Evolutionary conservation across 1,140 invertebrate genomes (phyloP), one percentile per base, ranked within the genome.

Genomic region (Pogonomyrmex californicus): DNA sequence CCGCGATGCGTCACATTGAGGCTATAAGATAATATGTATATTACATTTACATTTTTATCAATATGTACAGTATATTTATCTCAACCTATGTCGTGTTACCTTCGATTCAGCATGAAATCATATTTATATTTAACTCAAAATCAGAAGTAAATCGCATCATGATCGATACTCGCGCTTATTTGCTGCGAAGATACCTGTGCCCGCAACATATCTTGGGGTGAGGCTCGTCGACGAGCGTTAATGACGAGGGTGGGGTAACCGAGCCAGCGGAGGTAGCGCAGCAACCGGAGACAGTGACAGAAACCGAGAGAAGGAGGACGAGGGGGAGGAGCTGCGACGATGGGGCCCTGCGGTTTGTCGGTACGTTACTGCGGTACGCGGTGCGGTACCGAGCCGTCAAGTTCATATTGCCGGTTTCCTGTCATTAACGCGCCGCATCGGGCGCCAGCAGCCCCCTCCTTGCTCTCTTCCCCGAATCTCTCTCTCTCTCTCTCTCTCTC

Each of bases 341-440:
- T 51, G 88, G 90, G 91, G 86, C 85, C 87, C 77, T 92, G 91
- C 86, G 93, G 92, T 93, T 86, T 89, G 87, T 92, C 82, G 92
- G 90, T 93, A 93, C 91, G 92, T 90, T 92, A 91, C 91, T 93
- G 93, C 86, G 89, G 87, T 88, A 86, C 88, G 75, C 86, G 62
- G 85, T 93, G 93, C 93, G 94, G 94, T 94, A 91, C 92, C 91
- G 91, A 95, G 91, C 94, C 94, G 94, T 95, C 94, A 95, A 94
- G 93, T 95, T 94, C 94, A 94, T 94, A 95, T 95, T 95, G 94
- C 93, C 92, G 93, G 93, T 95, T 95, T 95, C 95, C 95, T 95
- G 95, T 95, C 94, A 95, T 95, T 95, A 95, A 93, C 93, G 94
- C 93, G 92, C 93, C 91, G 85, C 89, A 91, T 92, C 90, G 89